Percentiles rank a stretch among this genome's conserved stretches.
phyloP scores from a whole-genome alignment of 2,797 vertebrate species.

The Centropyge bicolor region DNA sequence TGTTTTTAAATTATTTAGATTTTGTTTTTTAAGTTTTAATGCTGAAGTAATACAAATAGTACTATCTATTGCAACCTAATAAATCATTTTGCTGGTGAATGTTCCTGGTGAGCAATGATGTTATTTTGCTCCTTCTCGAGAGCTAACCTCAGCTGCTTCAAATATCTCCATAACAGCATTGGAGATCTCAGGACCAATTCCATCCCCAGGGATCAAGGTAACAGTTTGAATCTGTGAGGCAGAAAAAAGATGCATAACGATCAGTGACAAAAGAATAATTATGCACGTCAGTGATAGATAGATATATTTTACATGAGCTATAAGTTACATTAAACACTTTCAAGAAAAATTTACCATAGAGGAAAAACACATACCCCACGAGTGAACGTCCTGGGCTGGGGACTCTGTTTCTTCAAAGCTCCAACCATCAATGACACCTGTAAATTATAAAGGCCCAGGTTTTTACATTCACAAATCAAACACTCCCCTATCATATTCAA shows the following conservation, averaged over 20 bases:
- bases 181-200: slow-evolving; percentile 98
- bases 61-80: background rate
- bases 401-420: slow-evolving; percentile 85
- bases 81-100: background rate
- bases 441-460: slow-evolving; percentile 37
- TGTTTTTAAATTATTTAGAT: background rate
- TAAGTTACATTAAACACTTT: background rate
- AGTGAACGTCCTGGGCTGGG: slow-evolving; percentile 87
- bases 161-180: slow-evolving; percentile 95
- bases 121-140: background rate
- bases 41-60: background rate
- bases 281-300: background rate
- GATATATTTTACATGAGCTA: background rate
- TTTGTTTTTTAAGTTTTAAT: background rate
- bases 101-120: background rate
- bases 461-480: background rate
- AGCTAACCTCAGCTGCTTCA: slow-evolving; percentile 92
- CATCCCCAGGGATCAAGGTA: slow-evolving; percentile 98
- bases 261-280: background rate
- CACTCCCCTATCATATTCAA: background rate
- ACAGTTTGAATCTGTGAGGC: slow-evolving; percentile 90
- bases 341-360: background rate
- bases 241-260: slow-evolving; percentile 44
- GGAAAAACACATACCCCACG: slow-evolving; percentile 79
- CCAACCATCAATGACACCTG: slow-evolving; percentile 90